Base-by-base conservation (phyloP, 2,888 invertebrate species). In the Anoplius nigerrimus region DNA sequence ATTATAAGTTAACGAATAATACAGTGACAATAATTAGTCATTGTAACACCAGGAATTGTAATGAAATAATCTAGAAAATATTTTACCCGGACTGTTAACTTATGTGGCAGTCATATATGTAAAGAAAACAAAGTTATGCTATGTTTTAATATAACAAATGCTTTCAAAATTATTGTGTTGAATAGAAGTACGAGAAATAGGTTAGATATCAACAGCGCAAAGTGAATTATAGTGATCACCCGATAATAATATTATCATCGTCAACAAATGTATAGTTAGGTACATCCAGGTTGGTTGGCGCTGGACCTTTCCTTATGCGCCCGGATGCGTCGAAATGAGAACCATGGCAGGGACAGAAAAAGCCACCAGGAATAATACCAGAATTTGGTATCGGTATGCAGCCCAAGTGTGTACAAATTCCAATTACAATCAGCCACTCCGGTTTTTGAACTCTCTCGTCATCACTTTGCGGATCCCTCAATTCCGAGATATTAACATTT, bases 301-400 rank as follows among this genome's bases (percentile, higher is more conserved):
- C 95, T 0, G 95, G 95, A 0, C 95, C 95, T 89, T 94, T 94
- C 48, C 95, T 91, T 66, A 93, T 91, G 74, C 95, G 90, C 2
- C 95, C 95, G 2, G 94, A 90, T 22, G 91, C 93, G 84, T 95
- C 95, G 84, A 93, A 96, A 86, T 95, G 95, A 64, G 95, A 94
- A 1, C 95, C 95, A 82, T 96, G 95, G 85, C 95, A 96, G 0
- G 96, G 95, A 80, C 95, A 96, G 85, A 93, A 96, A 90, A 92
- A 95, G 3, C 95, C 95, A 15, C 94, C 94, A 0, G 85, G 80
- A 83, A 89, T 94, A 65, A 94, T 93, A 4, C 93, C 93, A 3
- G 91, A 86, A 74, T 92, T 92, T 0, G 94, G 91, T 61, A 97
- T 92, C 1, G 96, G 96, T 43, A 97, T 93, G 89, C 97, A 97